phyloP scores from a whole-genome alignment of 2,113 vertebrate genomes.

The Garra rufa region DNA sequence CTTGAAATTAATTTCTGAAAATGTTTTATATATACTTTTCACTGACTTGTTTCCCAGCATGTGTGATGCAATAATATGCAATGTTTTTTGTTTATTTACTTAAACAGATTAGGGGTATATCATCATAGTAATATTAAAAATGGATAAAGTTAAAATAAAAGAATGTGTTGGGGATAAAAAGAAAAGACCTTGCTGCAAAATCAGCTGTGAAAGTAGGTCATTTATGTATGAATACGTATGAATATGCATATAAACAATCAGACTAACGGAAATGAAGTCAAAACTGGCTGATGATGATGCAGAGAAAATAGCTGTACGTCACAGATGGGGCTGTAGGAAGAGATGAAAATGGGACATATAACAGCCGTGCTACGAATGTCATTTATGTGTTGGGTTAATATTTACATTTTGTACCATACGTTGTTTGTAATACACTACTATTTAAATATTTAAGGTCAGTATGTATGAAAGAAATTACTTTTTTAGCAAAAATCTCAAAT shows the following conservation, averaged over 20 bases:
- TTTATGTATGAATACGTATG: background rate
- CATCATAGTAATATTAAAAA: background rate
- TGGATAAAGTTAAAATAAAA: background rate
- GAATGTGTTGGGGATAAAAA: background rate
- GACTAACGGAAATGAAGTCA: background rate
- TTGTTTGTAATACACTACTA: background rate
- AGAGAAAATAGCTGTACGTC: background rate
- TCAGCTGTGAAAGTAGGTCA: background rate
- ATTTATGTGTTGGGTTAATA: background rate
- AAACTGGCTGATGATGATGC: conserved; percentile 10
- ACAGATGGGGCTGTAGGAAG: background rate
- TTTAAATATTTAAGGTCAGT: too few relatives aligned
- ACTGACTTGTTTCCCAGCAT: background rate
- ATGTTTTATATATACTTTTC: too few relatives aligned
- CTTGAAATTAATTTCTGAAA: too few relatives aligned
- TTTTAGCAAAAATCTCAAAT: too few relatives aligned
- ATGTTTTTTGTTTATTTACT: background rate
- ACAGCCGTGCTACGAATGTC: background rate
- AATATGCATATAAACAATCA: conserved; percentile 1
- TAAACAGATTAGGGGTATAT: background rate
- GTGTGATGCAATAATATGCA: background rate
- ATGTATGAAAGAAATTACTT: too few relatives aligned
- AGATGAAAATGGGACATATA: background rate
- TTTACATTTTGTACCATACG: background rate
- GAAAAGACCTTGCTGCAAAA: background rate